phyloP scores from a whole-genome alignment of 2,888 invertebrate species.

The Idaea dimidiata region DNA sequence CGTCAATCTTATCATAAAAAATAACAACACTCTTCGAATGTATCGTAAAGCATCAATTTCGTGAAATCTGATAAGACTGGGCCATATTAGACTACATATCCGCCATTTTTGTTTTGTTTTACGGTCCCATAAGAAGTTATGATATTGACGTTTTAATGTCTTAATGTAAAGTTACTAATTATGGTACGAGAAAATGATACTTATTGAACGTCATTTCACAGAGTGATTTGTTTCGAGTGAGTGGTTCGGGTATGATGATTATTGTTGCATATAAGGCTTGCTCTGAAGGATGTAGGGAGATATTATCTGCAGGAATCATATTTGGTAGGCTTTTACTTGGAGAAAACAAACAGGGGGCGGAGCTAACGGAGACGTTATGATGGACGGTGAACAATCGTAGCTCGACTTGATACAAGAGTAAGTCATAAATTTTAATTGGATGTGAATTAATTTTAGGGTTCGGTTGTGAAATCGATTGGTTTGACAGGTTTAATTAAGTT shows the following conservation, averaged over 20 bases:
- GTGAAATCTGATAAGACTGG: conserved; percentile 23
- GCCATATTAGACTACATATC: conserved; percentile 52
- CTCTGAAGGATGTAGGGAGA: conserved; percentile 59
- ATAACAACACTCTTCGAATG: neutral
- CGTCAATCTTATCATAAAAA: conserved; percentile 22
- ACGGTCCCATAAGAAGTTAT: conserved; percentile 42
- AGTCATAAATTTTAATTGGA: neutral
- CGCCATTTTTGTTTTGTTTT: conserved; percentile 49
- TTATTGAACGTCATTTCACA: conserved; percentile 12
- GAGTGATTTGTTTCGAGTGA: conserved; percentile 28
- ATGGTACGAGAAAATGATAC: conserved; percentile 18
- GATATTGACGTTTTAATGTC: conserved; percentile 53
- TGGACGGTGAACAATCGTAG: conserved; percentile 8
- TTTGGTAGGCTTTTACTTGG: conserved; percentile 43
- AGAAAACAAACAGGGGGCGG: conserved; percentile 52
- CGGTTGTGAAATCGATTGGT: neutral
- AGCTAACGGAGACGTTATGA: conserved; percentile 32
- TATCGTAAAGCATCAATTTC: conserved; percentile 26
- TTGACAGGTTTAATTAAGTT: neutral
- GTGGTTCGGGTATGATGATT: conserved; percentile 33
- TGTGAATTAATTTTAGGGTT: neutral
- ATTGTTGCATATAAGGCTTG: conserved; percentile 49
- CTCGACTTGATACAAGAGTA: neutral
- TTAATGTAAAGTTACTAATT: conserved; percentile 52
- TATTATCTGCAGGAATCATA: conserved; percentile 50